Percentiles rank a stretch among this genome's conserved stretches.
phyloP scores from a whole-genome alignment of 2,888 invertebrate genomes.

The Caradrina kadenii region DNA sequence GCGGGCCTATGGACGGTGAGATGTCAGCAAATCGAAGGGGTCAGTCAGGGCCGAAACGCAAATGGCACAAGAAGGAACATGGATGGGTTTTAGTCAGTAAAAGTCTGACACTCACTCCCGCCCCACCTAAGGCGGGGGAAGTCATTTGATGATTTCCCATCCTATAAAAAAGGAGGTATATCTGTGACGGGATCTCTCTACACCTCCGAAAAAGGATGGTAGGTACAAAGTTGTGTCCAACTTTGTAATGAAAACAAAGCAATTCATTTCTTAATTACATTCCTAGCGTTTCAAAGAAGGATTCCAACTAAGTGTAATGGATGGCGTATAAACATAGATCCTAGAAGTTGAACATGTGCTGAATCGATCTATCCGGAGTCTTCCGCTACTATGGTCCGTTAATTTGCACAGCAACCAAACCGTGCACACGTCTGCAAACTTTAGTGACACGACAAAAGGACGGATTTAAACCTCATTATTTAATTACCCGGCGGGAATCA shows the following conservation, averaged over 20 bases:
- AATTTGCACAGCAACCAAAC: conserved; percentile 48
- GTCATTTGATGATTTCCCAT: too few relatives aligned
- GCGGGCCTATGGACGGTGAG: too few relatives aligned
- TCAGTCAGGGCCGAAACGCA: too few relatives aligned
- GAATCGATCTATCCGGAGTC: conserved; percentile 21
- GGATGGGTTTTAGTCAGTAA: too few relatives aligned
- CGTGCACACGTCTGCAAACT: conserved; percentile 59
- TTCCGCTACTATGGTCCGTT: conserved; percentile 42
- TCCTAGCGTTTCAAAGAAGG: neutral
- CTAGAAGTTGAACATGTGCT: neutral
- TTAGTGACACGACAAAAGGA: conserved; percentile 67
- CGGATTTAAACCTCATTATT: conserved; percentile 84
- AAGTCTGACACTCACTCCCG: too few relatives aligned
- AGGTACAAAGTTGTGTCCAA: too few relatives aligned
- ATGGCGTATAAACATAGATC: neutral
- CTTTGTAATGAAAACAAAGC: too few relatives aligned
- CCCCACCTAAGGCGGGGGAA: too few relatives aligned
- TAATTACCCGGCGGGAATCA: conserved; percentile 83
- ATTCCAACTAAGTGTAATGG: neutral
- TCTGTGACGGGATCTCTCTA: neutral
- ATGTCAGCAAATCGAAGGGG: too few relatives aligned
- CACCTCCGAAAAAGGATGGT: neutral
- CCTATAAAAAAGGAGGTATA: too few relatives aligned
- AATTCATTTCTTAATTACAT: too few relatives aligned
- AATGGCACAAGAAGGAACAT: too few relatives aligned